Conservation (phyloP, 2,113 vertebrate genomes). For the Dendrocopos noguchii region DNA sequence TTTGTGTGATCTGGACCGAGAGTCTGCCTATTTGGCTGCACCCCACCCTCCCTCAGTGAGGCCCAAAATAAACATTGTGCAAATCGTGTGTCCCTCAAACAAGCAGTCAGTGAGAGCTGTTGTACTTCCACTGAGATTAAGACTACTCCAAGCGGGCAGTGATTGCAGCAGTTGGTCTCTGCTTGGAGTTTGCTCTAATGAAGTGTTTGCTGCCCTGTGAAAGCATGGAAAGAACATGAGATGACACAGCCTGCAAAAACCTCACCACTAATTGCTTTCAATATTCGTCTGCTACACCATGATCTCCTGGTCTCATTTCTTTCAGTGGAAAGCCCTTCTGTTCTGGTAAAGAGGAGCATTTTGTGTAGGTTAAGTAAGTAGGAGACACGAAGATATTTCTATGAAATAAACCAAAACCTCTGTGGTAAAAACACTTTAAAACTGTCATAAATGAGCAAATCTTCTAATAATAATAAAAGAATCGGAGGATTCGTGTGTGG, state of each 20-base stretch:
- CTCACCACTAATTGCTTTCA: constrained; percentile 50
- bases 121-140: constrained; percentile 41
- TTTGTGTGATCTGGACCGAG: constrained; percentile 12
- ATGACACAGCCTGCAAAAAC: constrained; percentile 48
- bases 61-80: constrained; percentile 64
- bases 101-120: constrained; percentile 42
- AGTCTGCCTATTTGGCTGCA: background rate
- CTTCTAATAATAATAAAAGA: too few species aligned
- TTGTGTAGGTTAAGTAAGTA: constrained; percentile 43
- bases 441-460: background rate
- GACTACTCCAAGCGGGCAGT: constrained; percentile 48
- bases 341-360: constrained; percentile 18
- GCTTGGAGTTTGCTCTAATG: constrained; percentile 15
- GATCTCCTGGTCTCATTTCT: background rate
- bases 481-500: background rate
- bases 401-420: background rate
- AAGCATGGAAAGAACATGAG: constrained; percentile 11
- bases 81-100: constrained; percentile 24
- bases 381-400: background rate
- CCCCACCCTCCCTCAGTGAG: background rate
- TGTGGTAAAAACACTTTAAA: background rate
- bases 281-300: background rate
- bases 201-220: constrained; percentile 6
- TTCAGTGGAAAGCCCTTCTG: constrained; percentile 29
- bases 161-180: background rate